These are phyloP conservation scores for Galagoides demidoff DNA, from an alignment of 2,797 vertebrate genomes.

Conservation along the genomic window DNA sequence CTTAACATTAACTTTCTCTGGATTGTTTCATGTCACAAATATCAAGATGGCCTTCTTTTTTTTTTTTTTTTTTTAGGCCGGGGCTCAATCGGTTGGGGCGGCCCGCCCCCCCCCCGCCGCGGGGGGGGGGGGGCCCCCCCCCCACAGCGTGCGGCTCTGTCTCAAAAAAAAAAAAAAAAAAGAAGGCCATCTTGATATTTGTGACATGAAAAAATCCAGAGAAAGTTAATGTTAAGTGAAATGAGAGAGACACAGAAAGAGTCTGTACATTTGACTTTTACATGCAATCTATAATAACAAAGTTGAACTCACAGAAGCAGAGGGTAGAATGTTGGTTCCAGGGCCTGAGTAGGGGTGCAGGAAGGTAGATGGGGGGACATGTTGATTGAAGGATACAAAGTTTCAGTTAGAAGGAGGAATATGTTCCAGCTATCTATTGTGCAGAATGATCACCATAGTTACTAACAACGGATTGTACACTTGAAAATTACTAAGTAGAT, in stretches of 20 bases:
- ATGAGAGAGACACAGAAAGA: background rate
- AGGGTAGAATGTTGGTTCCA: background rate
- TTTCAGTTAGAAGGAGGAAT: background rate
- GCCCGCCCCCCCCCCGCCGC: too few relatives aligned
- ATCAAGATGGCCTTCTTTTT: too few relatives aligned
- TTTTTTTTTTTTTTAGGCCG: too few relatives aligned
- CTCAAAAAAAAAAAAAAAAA: too few relatives aligned
- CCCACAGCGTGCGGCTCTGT: too few relatives aligned
- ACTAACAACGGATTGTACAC: background rate
- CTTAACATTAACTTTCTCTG: too few relatives aligned
- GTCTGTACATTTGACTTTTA: background rate
- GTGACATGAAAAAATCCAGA: background rate
- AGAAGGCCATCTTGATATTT: background rate
- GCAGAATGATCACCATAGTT: background rate
- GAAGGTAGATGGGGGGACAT: background rate
- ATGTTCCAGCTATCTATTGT: background rate
- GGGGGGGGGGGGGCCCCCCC: too few relatives aligned
- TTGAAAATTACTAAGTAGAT: background rate
- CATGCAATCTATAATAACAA: background rate
- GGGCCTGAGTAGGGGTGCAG: background rate
- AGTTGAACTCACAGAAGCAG: background rate
- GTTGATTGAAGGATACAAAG: background rate
- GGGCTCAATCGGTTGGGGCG: too few relatives aligned
- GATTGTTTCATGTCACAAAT: too few relatives aligned
- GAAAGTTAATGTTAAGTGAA: background rate